These are phyloP conservation scores for Acanthopleura granulata DNA, from an alignment of 2,888 invertebrate genomes.

Conservation along the genomic window DNA sequence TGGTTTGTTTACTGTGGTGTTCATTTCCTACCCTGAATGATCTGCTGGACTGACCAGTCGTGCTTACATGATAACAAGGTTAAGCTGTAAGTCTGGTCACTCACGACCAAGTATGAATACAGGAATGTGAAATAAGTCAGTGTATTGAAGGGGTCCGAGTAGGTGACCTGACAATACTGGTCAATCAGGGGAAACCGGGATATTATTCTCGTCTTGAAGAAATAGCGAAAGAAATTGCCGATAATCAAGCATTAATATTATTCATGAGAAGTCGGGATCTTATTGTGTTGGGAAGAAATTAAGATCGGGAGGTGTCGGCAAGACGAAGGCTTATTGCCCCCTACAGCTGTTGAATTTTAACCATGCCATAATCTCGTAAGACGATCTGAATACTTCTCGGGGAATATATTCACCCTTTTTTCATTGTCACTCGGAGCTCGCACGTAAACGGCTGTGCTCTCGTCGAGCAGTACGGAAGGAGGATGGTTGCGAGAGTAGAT, in stretches of 20 bases:
- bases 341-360: constrained; percentile 18
- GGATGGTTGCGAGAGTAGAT: not conserved
- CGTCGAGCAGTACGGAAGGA: not conserved
- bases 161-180: not conserved
- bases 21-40: too few species aligned
- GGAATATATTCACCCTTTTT: constrained; percentile 17
- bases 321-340: not conserved
- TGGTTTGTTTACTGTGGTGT: too few species aligned
- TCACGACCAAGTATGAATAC: not conserved
- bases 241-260: constrained; percentile 19
- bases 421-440: constrained; percentile 1
- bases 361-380: constrained; percentile 18
- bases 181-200: not conserved
- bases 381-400: not conserved
- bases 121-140: not conserved
- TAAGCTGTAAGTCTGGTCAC: too few species aligned
- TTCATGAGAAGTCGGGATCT: constrained; percentile 17
- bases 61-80: too few species aligned
- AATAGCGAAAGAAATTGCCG: constrained; percentile 9
- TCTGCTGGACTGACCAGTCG: too few species aligned
- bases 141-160: not conserved
- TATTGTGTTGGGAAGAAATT: constrained; percentile 17
- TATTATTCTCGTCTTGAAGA: constrained; percentile 13
- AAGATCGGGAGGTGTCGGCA: not conserved
- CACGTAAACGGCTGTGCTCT: not conserved